Conservation (phyloP, 2,888 invertebrate species). For the Schizaphis graminum region DNA sequence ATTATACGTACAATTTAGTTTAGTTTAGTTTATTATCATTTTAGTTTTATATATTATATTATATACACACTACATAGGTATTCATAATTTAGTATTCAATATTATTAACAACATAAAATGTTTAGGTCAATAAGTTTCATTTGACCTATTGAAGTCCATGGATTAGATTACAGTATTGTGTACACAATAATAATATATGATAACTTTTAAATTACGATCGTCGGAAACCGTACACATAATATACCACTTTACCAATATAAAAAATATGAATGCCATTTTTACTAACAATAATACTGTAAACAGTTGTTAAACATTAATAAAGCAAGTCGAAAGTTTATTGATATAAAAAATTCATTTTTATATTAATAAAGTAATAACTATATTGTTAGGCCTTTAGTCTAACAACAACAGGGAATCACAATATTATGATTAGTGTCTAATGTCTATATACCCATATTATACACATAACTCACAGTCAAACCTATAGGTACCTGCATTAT, state of each 20-base stretch:
- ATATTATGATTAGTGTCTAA: background rate
- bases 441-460: background rate
- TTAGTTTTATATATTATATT: too few relatives aligned
- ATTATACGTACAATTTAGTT: background rate
- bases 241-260: background rate
- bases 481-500: background rate
- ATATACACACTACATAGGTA: background rate
- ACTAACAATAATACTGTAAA: background rate
- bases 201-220: background rate
- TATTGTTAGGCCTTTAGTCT: background rate
- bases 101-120: background rate
- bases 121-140: background rate
- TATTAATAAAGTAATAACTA: slow-evolving; percentile 13
- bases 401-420: background rate
- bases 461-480: background rate
- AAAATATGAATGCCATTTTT: background rate
- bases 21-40: background rate
- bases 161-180: background rate
- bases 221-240: background rate
- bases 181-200: background rate
- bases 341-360: background rate
- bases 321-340: slow-evolving; percentile 3
- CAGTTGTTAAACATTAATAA: background rate
- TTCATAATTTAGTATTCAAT: background rate
- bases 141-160: background rate